Evolutionary conservation across 2,113 vertebrate species (phyloP).

Genomic region (Pelobates fuscus): DNA sequence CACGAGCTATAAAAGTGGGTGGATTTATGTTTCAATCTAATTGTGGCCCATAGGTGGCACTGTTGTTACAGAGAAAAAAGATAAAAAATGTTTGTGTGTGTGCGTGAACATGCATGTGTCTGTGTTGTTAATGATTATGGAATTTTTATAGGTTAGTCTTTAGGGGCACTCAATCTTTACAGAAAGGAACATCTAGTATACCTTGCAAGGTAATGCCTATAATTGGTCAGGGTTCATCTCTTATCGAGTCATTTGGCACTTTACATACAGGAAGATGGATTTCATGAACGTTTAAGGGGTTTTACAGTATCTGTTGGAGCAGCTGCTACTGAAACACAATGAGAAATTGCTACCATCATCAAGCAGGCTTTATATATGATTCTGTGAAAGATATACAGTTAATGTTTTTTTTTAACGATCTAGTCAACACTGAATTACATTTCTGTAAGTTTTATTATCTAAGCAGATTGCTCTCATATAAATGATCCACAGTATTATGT

Average conservation of each 20-base stretch:
- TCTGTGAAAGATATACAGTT: too few relatives aligned
- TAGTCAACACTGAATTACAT: too few relatives aligned
- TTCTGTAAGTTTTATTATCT: too few relatives aligned
- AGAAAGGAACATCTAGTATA: conserved; percentile 25
- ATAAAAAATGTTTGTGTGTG: neutral
- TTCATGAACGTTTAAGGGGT: conserved; percentile 2
- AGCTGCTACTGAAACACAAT: conserved; percentile 26
- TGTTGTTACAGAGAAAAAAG: neutral
- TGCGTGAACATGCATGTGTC: too few relatives aligned
- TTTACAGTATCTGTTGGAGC: conserved; percentile 16
- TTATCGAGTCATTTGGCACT: conserved; percentile 32
- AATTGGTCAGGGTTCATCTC: conserved; percentile 31
- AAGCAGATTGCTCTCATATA: too few relatives aligned
- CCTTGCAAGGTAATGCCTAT: conserved; percentile 32
- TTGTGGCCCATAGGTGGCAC: conserved; percentile 18
- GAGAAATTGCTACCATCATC: too few relatives aligned
- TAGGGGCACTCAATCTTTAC: neutral
- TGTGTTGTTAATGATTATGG: too few relatives aligned
- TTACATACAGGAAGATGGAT: conserved; percentile 32
- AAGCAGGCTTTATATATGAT: too few relatives aligned
- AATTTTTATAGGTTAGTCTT: neutral
- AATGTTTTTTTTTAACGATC: too few relatives aligned
- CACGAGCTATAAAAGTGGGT: too few relatives aligned
- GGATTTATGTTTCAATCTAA: too few relatives aligned
- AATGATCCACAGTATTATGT: too few relatives aligned